A percentile compares a stretch with the other conserved stretches of the same genome.
These are phyloP conservation scores for Muscina levida DNA, from an alignment of 2,888 invertebrate genomes.

Conservation along the genomic window DNA sequence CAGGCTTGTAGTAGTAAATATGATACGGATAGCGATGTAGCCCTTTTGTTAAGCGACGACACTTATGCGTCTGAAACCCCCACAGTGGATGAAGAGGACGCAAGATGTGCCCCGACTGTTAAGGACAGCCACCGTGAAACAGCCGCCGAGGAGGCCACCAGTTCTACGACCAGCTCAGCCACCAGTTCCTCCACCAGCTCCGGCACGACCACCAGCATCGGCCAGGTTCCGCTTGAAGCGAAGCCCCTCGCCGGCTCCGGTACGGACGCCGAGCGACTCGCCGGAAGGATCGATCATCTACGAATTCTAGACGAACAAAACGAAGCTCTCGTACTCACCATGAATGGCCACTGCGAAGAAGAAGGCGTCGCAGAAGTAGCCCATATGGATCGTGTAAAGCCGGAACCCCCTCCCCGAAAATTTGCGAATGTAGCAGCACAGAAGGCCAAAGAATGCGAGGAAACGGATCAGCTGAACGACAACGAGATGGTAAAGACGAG, in stretches of 20 bases:
- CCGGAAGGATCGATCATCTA: conserved; percentile 71
- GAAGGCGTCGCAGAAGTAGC: background rate
- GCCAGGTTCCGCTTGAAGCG: conserved; percentile 64
- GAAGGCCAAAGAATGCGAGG: conserved; percentile 59
- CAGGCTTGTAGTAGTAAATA: conserved; percentile 73
- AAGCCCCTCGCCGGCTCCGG: conserved; percentile 27
- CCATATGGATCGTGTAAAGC: conserved; percentile 57
- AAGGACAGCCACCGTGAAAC: background rate
- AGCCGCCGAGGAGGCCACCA: conserved; percentile 22
- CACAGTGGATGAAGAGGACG: conserved; percentile 71
- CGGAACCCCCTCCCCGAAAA: conserved; percentile 71
- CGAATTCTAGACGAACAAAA: conserved; percentile 75
- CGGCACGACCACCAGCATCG: conserved; percentile 62
- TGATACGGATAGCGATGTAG: conserved; percentile 76
- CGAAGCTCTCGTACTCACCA: conserved; percentile 57
- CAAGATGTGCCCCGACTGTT: conserved; percentile 1
- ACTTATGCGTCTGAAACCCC: conserved; percentile 76
- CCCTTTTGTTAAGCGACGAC: conserved; percentile 75
- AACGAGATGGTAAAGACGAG: conserved; percentile 71
- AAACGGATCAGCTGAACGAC: conserved; percentile 66
- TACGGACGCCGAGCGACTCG: conserved; percentile 62
- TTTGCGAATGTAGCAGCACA: conserved; percentile 68
- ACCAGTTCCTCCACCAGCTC: conserved; percentile 45
- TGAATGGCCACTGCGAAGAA: conserved; percentile 63
- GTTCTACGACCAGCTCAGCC: conserved; percentile 11